Percentiles rank a stretch among this genome's conserved stretches.
Evolutionary conservation across 2,797 vertebrate species (phyloP).

Genomic region (Schizothorax lantsangensis): DNA sequence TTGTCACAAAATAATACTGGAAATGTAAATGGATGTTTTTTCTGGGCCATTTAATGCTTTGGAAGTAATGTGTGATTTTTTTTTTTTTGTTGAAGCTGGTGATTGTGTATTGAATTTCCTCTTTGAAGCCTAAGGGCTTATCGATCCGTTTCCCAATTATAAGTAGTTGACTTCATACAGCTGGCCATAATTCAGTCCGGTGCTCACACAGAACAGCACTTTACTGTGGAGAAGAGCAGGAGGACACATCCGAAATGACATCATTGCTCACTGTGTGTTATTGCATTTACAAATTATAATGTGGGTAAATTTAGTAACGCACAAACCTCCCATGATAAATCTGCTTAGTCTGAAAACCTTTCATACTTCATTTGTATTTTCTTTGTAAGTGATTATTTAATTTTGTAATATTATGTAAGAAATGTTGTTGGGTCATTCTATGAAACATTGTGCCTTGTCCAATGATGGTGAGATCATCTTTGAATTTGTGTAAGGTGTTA

Average conservation of each 20-base stretch:
- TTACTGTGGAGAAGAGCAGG: background rate
- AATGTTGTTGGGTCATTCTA: background rate
- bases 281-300: background rate
- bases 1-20: background rate
- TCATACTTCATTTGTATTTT: background rate
- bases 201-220: background rate
- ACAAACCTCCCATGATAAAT: background rate
- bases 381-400: background rate
- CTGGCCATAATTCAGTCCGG: constrained; percentile 23
- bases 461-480: background rate
- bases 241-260: background rate
- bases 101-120: constrained; percentile 11
- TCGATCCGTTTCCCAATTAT: constrained; percentile 19
- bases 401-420: background rate
- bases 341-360: background rate
- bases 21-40: background rate
- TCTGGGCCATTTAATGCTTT: background rate
- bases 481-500: background rate
- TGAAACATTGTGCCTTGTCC: background rate
- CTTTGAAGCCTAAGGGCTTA: constrained; percentile 13
- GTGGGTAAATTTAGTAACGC: background rate
- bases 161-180: constrained; percentile 17
- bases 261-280: background rate
- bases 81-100: background rate
- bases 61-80: background rate